A percentile compares a stretch with the other conserved stretches of the same genome.
Conservation (phyloP, 2,888 invertebrate genomes). For the Hermodice carunculata region DNA sequence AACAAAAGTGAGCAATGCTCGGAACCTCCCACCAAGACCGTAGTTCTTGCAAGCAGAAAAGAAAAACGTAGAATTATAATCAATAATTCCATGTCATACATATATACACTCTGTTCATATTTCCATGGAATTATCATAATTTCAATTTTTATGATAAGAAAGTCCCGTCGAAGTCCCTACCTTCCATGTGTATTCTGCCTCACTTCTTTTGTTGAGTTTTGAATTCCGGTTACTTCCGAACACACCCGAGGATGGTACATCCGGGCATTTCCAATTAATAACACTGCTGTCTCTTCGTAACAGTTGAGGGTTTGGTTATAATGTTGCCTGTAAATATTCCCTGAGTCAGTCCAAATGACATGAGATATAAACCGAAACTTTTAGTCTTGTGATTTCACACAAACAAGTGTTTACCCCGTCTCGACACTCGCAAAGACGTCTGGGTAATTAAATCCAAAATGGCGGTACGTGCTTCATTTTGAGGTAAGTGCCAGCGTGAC, state of each 20-base stretch:
- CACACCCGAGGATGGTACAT: neutral
- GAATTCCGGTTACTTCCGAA: constrained; percentile 28
- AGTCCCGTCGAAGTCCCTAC: constrained; percentile 9
- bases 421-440: constrained; percentile 9
- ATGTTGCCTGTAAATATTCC: neutral
- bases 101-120: neutral
- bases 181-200: constrained; percentile 25
- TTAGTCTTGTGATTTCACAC: too few species aligned
- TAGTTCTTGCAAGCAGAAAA: too few species aligned
- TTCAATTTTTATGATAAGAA: neutral
- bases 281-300: too few species aligned
- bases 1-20: constrained; percentile 98
- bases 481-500: too few species aligned
- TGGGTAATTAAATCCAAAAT: constrained; percentile 21
- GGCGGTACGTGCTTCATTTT: constrained; percentile 8
- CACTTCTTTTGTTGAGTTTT: constrained; percentile 26
- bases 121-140: neutral
- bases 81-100: neutral
- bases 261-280: neutral
- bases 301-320: neutral
- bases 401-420: too few species aligned
- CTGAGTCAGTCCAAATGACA: too few species aligned
- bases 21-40: constrained; percentile 89
- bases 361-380: too few species aligned
- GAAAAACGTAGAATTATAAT: too few species aligned